A percentile compares a stretch with the other conserved stretches of the same genome.
Evolutionary conservation across 2,113 vertebrate genomes (phyloP).

Genomic region (Proteles cristata): DNA sequence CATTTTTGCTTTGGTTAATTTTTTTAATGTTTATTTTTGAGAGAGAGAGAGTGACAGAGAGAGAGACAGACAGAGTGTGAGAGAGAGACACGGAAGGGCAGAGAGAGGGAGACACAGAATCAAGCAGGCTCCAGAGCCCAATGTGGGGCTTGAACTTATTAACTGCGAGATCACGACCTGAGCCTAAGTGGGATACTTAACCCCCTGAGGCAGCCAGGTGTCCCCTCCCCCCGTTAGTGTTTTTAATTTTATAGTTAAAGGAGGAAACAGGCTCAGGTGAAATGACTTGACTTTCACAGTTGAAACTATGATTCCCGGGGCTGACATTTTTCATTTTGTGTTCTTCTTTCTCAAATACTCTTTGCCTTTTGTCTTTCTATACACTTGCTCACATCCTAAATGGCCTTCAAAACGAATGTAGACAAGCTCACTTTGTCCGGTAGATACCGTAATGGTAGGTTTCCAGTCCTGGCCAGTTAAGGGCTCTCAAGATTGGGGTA

Average conservation of each 20-base stretch:
- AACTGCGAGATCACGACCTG: neutral
- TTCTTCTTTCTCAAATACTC: neutral
- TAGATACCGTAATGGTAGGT: neutral
- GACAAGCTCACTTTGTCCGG: neutral
- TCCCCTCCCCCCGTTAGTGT: neutral
- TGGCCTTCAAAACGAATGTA: neutral
- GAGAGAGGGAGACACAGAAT: too few species aligned
- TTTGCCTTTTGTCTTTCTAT: neutral
- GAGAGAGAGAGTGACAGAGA: too few species aligned
- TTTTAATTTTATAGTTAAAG: neutral
- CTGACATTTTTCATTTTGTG: neutral
- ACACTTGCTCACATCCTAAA: neutral
- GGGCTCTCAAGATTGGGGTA: neutral
- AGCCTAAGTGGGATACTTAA: neutral
- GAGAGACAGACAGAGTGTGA: too few species aligned
- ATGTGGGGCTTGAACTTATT: neutral
- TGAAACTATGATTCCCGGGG: neutral
- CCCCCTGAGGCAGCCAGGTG: neutral
- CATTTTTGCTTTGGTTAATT: too few species aligned
- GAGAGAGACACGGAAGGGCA: too few species aligned
- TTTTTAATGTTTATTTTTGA: too few species aligned
- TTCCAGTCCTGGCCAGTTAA: neutral
- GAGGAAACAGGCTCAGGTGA: neutral
- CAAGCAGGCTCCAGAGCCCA: neutral
- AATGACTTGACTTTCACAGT: neutral